Evolutionary conservation across 2,888 invertebrate genomes (phyloP).

Genomic region (Dryocosmus kuriphilus): DNA sequence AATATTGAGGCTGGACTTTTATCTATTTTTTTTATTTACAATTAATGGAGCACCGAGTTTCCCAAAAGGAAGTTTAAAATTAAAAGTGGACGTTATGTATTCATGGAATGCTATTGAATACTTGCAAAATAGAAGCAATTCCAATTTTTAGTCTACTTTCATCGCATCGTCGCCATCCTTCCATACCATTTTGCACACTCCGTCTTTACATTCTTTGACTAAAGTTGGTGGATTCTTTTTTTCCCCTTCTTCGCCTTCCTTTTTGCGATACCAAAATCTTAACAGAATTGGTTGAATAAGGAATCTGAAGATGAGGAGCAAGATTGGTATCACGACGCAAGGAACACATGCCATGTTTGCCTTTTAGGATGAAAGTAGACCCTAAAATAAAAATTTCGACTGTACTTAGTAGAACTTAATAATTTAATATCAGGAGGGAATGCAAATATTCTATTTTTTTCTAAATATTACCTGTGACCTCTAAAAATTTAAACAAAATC

Average conservation of each 20-base stretch:
- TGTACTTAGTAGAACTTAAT: neutral
- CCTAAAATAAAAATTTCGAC: neutral
- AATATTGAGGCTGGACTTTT: neutral
- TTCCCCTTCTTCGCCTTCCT: slow-evolving; percentile 73
- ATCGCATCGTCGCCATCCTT: slow-evolving; percentile 54
- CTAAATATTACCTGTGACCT: neutral
- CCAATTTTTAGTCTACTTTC: slow-evolving; percentile 54
- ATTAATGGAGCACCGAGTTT: neutral
- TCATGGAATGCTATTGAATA: neutral
- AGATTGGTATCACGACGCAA: slow-evolving; percentile 90
- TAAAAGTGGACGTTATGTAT: neutral
- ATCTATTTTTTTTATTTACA: neutral
- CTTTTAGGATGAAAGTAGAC: slow-evolving; percentile 40
- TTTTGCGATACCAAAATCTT: slow-evolving; percentile 89
- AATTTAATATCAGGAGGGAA: neutral
- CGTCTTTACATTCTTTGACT: slow-evolving; percentile 73
- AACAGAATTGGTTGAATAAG: slow-evolving; percentile 90
- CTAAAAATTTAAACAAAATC: neutral
- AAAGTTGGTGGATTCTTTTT: slow-evolving; percentile 64
- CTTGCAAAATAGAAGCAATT: neutral
- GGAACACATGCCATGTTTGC: slow-evolving; percentile 88
- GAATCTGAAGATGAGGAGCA: slow-evolving; percentile 90
- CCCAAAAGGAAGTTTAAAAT: neutral
- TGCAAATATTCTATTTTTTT: no score
- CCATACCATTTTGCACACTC: slow-evolving; percentile 72